Evolutionary conservation across 2,888 invertebrate species (phyloP).

Genomic region (Atethmia centrago): DNA sequence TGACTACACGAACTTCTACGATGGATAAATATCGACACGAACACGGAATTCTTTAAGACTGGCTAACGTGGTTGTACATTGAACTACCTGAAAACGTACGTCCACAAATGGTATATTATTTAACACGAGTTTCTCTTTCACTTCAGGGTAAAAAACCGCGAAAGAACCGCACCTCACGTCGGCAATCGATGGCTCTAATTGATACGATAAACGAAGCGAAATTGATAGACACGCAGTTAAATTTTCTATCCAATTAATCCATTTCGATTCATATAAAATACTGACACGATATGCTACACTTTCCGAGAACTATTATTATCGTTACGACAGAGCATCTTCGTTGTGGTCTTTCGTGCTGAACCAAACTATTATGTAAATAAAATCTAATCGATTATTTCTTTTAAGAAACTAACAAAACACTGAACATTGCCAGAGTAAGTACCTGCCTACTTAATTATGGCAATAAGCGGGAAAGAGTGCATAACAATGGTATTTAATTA

Average conservation of each 20-base stretch:
- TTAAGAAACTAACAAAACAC: conserved; percentile 13
- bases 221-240: conserved; percentile 73
- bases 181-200: conserved; percentile 71
- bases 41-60: conserved; percentile 47
- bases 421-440: not conserved
- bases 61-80: conserved; percentile 12
- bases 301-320: conserved; percentile 49
- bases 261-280: conserved; percentile 45
- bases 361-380: conserved; percentile 31
- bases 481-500: conserved; percentile 39
- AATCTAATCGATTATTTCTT: conserved; percentile 13
- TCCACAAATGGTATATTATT: conserved; percentile 50
- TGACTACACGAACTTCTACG: conserved; percentile 44
- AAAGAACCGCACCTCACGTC: conserved; percentile 56
- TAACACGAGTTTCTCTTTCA: conserved; percentile 63
- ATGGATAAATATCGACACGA: conserved; percentile 40
- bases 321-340: conserved; percentile 30
- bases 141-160: conserved; percentile 54
- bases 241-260: conserved; percentile 70
- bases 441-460: not conserved
- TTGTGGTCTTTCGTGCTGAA: conserved; percentile 9
- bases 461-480: conserved; percentile 26
- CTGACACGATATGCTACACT: conserved; percentile 56
- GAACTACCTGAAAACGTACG: conserved; percentile 38
- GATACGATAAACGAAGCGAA: conserved; percentile 70